Conservation (phyloP, 2,797 vertebrate species). For the Meda fulgida region DNA sequence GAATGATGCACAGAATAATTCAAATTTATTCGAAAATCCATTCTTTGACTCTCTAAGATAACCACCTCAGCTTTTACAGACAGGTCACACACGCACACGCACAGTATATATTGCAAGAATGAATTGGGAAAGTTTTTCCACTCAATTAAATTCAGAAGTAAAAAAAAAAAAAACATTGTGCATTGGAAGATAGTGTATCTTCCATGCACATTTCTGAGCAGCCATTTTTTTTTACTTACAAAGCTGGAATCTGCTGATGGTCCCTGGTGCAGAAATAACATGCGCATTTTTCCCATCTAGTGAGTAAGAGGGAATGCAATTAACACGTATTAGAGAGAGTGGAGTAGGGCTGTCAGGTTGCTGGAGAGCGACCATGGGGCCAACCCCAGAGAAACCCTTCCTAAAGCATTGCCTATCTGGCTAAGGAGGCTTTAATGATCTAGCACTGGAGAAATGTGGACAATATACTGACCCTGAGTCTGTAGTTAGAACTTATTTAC, state of each 20-base stretch:
- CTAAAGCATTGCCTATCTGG: conserved; percentile 26
- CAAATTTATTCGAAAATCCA: neutral
- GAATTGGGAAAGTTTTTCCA: neutral
- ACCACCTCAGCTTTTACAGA: no score
- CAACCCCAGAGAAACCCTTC: conserved; percentile 54
- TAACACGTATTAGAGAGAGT: conserved; percentile 81
- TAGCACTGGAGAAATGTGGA: conserved; percentile 20
- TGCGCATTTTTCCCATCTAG: conserved; percentile 80
- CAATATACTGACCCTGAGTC: conserved; percentile 28
- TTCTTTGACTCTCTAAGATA: neutral
- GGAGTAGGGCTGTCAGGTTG: conserved; percentile 74
- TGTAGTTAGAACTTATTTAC: conserved; percentile 51
- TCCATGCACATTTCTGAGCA: conserved; percentile 71
- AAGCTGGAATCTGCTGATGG: conserved; percentile 81
- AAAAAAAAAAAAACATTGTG: conserved; percentile 17
- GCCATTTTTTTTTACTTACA: conserved; percentile 70
- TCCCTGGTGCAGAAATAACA: conserved; percentile 78
- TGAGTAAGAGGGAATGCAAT: conserved; percentile 84
- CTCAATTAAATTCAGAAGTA: neutral
- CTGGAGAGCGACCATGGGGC: conserved; percentile 56
- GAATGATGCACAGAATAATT: neutral
- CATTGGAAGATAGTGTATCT: conserved; percentile 51
- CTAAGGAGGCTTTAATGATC: conserved; percentile 39
- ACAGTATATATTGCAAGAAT: neutral
- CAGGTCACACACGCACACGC: no score